Conservation (phyloP, 1,140 invertebrate genomes). For the Hirudo medicinalis region DNA sequence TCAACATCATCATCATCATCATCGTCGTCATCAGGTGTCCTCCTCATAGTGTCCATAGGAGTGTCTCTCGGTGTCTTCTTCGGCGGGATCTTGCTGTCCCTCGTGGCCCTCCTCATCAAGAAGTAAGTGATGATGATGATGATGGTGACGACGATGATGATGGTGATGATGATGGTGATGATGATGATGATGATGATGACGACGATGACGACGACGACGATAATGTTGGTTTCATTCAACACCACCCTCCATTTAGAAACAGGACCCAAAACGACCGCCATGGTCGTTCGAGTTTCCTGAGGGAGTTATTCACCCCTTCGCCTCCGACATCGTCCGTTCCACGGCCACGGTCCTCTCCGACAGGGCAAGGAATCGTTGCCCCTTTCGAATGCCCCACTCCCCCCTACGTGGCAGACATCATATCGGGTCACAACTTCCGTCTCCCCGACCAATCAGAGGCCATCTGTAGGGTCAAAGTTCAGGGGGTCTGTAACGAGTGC, state of each 20-base stretch:
- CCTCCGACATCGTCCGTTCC: no score
- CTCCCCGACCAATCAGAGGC: no score
- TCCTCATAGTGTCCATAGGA: conserved; percentile 9
- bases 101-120: conserved; percentile 10
- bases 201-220: neutral
- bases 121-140: neutral
- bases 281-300: neutral
- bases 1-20: conserved; percentile 11
- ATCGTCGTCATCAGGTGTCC: conserved; percentile 6
- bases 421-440: no score
- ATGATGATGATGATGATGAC: neutral
- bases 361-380: no score
- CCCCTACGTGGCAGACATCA: no score
- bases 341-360: no score
- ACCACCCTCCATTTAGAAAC: neutral
- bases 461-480: no score
- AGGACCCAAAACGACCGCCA: neutral
- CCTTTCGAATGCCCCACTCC: no score
- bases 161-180: neutral
- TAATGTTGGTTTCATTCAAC: neutral
- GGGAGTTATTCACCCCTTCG: no score
- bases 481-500: no score
- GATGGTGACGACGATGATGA: neutral
- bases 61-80: conserved; percentile 11
- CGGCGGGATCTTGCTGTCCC: conserved; percentile 9